A percentile compares a stretch with the other conserved stretches of the same genome.
phyloP scores from a whole-genome alignment of 1,140 invertebrate species.

The Lamellibrachia luymesi region DNA sequence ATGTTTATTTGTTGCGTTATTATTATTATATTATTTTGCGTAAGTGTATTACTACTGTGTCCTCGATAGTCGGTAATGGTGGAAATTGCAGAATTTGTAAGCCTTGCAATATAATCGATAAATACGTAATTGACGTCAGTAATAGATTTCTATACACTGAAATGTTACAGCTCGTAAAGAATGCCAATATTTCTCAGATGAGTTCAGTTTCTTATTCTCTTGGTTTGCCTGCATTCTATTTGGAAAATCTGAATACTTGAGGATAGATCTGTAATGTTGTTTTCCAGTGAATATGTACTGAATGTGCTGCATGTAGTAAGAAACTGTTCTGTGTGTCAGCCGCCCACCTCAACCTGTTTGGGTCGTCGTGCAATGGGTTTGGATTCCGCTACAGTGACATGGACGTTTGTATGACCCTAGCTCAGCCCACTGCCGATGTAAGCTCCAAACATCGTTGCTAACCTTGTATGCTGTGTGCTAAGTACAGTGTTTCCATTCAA shows the following conservation, averaged over 20 bases:
- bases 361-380: constrained; percentile 68
- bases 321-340: constrained; percentile 36
- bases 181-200: background rate
- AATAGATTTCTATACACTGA: background rate
- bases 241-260: background rate
- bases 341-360: constrained; percentile 62
- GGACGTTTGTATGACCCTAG: constrained; percentile 66
- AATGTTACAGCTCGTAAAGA: background rate
- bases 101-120: background rate
- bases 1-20: too few relatives aligned
- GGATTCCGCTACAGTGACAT: constrained; percentile 64
- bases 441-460: background rate
- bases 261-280: background rate
- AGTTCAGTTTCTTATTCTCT: background rate
- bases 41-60: too few relatives aligned
- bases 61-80: background rate
- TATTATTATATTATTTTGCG: too few relatives aligned
- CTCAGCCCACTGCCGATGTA: constrained; percentile 1
- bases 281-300: constrained; percentile 19
- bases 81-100: background rate
- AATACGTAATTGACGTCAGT: background rate
- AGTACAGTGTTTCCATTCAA: background rate
- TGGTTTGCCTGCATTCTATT: background rate
- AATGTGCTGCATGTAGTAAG: constrained; percentile 32
- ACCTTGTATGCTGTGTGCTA: background rate